A percentile compares a stretch with the other conserved stretches of the same genome.
phyloP scores from a whole-genome alignment of 2,113 vertebrate species.

The Semicossyphus pulcher region DNA sequence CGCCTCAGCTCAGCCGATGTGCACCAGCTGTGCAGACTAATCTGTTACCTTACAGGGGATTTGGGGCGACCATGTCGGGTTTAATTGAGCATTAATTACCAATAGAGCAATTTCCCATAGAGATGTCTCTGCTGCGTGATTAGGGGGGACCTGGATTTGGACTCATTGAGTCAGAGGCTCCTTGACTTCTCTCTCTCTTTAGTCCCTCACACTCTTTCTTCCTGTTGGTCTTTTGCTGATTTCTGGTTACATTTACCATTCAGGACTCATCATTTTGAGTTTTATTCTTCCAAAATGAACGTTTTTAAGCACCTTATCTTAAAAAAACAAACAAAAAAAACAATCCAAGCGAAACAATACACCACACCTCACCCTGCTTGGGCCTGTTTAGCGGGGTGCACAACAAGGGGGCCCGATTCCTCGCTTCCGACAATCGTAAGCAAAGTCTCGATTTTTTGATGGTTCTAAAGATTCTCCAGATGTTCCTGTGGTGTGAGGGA shows the following conservation, averaged over 20 bases:
- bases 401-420: too few species aligned
- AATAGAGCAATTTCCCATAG: constrained; percentile 73
- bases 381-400: too few species aligned
- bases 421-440: too few species aligned
- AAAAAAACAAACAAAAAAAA: too few species aligned
- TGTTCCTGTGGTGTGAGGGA: too few species aligned
- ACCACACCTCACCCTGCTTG: too few species aligned
- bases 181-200: constrained; percentile 11
- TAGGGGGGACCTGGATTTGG: constrained; percentile 33
- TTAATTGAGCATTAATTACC: constrained; percentile 83
- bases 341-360: too few species aligned
- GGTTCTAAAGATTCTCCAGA: too few species aligned
- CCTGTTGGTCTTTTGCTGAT: constrained; percentile 24
- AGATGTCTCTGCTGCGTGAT: constrained; percentile 55
- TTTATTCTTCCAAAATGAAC: not conserved
- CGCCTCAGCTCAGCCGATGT: constrained; percentile 63
- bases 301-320: not conserved
- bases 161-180: constrained; percentile 19
- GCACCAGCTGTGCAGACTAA: constrained; percentile 80
- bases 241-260: not conserved
- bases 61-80: constrained; percentile 70
- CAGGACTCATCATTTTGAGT: not conserved
- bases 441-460: too few species aligned
- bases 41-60: constrained; percentile 78
- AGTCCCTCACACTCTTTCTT: constrained; percentile 25